Percentiles rank a stretch among this genome's conserved stretches.
These are phyloP conservation scores for Anolis carolinensis DNA, from an alignment of 2,113 vertebrate species.

Conservation along the genomic window DNA sequence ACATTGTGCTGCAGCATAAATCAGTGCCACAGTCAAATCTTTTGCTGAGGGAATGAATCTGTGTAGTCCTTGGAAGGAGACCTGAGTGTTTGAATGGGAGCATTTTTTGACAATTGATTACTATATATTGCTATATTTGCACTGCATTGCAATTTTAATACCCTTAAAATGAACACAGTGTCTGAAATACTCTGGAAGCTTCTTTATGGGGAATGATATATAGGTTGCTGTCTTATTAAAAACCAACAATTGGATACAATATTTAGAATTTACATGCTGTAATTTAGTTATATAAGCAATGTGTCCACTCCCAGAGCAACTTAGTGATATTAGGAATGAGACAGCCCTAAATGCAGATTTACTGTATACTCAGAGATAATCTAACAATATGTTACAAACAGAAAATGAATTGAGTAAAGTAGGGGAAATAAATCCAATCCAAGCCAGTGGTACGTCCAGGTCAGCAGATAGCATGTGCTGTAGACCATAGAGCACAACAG, in stretches of 20 bases:
- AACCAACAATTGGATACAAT: neutral
- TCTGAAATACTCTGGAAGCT: neutral
- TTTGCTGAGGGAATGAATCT: neutral
- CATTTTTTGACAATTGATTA: neutral
- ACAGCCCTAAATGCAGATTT: neutral
- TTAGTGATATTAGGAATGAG: neutral
- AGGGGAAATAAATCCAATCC: neutral
- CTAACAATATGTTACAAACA: neutral
- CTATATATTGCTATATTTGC: neutral
- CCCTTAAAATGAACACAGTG: neutral
- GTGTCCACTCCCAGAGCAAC: neutral
- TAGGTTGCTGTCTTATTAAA: neutral
- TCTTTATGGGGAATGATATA: neutral
- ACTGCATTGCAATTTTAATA: neutral
- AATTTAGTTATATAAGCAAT: neutral
- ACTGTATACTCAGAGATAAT: neutral
- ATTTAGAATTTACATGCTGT: neutral
- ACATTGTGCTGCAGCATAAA: neutral
- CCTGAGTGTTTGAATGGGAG: neutral
- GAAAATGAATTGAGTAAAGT: neutral
- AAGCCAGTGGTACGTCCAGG: neutral
- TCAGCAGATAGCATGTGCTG: neutral
- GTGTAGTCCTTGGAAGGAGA: neutral
- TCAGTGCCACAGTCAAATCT: neutral
- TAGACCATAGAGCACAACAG: neutral